Base-by-base conservation (phyloP, 2,888 invertebrate species). In the Megaustenia siamemsis region DNA sequence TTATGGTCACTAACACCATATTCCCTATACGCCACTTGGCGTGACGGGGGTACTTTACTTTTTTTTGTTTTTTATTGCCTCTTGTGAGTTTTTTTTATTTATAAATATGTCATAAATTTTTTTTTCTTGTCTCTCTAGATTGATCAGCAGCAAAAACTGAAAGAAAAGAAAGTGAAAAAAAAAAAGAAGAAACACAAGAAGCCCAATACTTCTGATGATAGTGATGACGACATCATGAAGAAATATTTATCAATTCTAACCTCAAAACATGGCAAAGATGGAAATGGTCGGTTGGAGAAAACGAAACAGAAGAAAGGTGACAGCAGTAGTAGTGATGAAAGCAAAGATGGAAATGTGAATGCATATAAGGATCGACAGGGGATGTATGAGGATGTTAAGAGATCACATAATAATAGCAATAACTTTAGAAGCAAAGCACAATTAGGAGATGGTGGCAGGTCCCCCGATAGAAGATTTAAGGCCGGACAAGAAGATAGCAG, bases 141-240 rank as follows among this genome's bases (percentile, higher is more conserved):
- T 28, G 87, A 87, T 8, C 84, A 86, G 60, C 87, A 89, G 73
- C 83, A 86, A 68, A 82, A 84, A 60, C 45, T 82, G 53, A 82
- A 86, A 35, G 40, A 76, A 32, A 84, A 84, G 71, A 86, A 87
- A 76, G 40, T 56, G 21, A 84, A 83, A 38, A 84, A 85, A 43
- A 85, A 87, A 49, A 90, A 88, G 75, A 88, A 88, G 95, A 96
- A 92, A 95, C 95, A 87, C 94, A 95, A 92, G 81, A 92, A 91
- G 93, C 94, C 94, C 88, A 92, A 91, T 76, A 89, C 89, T 73
- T 89, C 88, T 78, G 89, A 89, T 35, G 89, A 88, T 38, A 84
- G 86, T 45, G 86, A 83, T 68, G 82, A 82, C 35, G 91, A 92
- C 53, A 63, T 93, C 0, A 85, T 93, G 84, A 90, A 90, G 32